These are phyloP conservation scores for Oreonectes daqikongensis DNA, from an alignment of 2,797 vertebrate species.

Conservation along the genomic window DNA sequence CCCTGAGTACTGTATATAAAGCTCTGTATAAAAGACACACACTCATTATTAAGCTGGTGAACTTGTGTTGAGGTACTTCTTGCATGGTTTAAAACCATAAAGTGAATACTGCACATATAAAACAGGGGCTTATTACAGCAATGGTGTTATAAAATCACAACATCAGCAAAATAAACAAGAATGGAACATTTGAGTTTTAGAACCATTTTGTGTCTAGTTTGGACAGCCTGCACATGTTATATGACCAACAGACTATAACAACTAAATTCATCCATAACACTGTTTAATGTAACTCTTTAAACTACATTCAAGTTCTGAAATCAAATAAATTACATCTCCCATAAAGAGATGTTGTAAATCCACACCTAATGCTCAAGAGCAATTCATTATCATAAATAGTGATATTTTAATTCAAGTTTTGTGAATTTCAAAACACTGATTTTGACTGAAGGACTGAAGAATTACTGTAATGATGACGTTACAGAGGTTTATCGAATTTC, in stretches of 20 bases:
- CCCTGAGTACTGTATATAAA: conserved; percentile 46
- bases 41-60: background rate
- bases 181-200: background rate
- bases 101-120: too few species aligned
- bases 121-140: too few species aligned
- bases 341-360: background rate
- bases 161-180: background rate
- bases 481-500: background rate
- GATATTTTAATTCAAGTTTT: background rate
- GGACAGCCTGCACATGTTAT: too few species aligned
- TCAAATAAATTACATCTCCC: background rate
- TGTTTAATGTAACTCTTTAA: background rate
- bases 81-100: too few species aligned
- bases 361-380: background rate
- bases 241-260: too few species aligned
- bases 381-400: background rate
- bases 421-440: too few species aligned
- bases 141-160: background rate
- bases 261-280: background rate
- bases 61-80: conserved; percentile 28
- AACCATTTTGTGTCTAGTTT: too few species aligned
- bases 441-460: background rate
- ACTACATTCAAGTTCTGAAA: background rate
- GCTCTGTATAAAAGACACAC: conserved; percentile 19
- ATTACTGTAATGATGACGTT: background rate